Evolutionary conservation across 2,888 invertebrate genomes (phyloP).

Genomic region (Metopia argyrocephala): DNA sequence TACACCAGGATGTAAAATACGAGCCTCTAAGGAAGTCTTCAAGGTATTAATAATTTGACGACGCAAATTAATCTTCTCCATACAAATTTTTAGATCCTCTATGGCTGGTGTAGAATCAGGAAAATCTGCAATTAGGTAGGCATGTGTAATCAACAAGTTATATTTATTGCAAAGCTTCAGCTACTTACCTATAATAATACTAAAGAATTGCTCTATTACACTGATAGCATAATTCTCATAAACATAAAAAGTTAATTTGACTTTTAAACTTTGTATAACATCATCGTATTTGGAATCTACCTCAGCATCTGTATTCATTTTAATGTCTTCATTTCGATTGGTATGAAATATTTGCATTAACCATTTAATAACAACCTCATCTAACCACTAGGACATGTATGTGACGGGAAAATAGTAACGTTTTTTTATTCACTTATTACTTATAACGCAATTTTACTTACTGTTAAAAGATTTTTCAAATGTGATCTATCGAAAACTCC

Average conservation of each 20-base stretch:
- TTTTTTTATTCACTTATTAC: background rate
- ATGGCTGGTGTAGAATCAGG: conserved; percentile 96
- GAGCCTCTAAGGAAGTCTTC: conserved; percentile 89
- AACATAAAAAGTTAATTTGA: conserved; percentile 88
- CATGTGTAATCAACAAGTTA: background rate
- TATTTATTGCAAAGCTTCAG: background rate
- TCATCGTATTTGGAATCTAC: conserved; percentile 80
- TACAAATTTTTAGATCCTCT: conserved; percentile 91
- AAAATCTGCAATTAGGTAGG: conserved; percentile 82
- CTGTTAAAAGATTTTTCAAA: conserved; percentile 86
- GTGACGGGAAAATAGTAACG: background rate
- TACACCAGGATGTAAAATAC: conserved; percentile 95
- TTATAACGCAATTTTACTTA: conserved; percentile 72
- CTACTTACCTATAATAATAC: conserved; percentile 89
- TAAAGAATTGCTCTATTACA: conserved; percentile 94
- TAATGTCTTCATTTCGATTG: conserved; percentile 80
- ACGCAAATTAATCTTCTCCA: conserved; percentile 91
- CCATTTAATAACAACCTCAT: conserved; percentile 92
- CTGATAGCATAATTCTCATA: conserved; percentile 93
- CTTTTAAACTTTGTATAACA: conserved; percentile 84
- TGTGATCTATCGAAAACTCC: conserved; percentile 92
- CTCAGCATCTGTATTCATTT: conserved; percentile 76
- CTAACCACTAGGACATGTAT: conserved; percentile 87
- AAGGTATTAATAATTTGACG: conserved; percentile 87
- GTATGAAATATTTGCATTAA: conserved; percentile 87